Conservation (phyloP, 2,888 invertebrate genomes). For the Xestoiulus laeticollis region DNA sequence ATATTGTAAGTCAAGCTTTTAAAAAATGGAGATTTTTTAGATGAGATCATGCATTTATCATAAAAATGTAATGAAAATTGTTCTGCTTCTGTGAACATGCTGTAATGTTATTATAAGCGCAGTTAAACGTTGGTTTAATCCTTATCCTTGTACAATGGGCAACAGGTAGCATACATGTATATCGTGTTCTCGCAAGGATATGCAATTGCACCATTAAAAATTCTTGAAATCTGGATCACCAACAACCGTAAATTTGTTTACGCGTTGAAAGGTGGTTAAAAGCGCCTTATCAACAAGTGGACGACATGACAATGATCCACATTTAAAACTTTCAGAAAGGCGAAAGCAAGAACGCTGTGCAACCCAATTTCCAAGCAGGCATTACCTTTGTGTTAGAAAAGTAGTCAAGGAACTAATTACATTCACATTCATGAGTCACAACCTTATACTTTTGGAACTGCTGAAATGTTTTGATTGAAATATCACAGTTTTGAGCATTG, state of each 20-base stretch:
- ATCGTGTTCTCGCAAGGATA: constrained; percentile 18
- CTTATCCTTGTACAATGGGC: not conserved
- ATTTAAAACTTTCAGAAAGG: not conserved
- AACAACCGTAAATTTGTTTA: constrained; percentile 30
- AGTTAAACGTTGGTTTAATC: not conserved
- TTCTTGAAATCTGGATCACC: constrained; percentile 18
- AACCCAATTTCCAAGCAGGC: constrained; percentile 32
- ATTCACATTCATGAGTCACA: not conserved
- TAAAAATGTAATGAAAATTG: not conserved
- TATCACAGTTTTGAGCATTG: not conserved
- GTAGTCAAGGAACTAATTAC: constrained; percentile 18
- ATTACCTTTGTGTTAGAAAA: not conserved
- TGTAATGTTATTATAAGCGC: not conserved
- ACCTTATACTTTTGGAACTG: not conserved
- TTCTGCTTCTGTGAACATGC: constrained; percentile 15
- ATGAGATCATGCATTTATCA: constrained; percentile 36
- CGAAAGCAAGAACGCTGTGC: constrained; percentile 10
- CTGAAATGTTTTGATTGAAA: not conserved
- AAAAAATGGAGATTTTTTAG: not conserved
- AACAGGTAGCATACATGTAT: not conserved
- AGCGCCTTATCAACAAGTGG: constrained; percentile 14
- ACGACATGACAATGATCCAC: constrained; percentile 34
- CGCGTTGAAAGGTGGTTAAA: not conserved
- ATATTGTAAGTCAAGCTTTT: not conserved
- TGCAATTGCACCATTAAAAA: constrained; percentile 7